Conservation (phyloP, 2,797 vertebrate species). For the Sternarchorhynchus goeldii region DNA sequence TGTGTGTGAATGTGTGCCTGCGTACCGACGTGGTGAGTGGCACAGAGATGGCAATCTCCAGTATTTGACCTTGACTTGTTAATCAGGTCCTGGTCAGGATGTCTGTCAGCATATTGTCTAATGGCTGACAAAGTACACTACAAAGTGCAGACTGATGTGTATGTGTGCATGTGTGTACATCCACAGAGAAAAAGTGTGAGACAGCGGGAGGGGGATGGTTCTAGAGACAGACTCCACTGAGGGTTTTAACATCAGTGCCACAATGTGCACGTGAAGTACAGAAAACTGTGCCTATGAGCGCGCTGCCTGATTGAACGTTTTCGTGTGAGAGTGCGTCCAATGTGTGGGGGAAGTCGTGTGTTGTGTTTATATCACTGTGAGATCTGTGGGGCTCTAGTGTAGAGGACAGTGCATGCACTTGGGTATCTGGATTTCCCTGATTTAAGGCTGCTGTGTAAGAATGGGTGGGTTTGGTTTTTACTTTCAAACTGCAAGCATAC, state of each 20-base stretch:
- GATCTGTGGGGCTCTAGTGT: background rate
- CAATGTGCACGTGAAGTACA: too few relatives aligned
- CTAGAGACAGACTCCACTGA: too few relatives aligned
- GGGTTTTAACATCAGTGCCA: too few relatives aligned
- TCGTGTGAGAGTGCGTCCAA: background rate
- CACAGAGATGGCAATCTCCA: conserved; percentile 45
- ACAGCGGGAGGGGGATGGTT: background rate
- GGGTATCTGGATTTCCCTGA: background rate
- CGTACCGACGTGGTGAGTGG: conserved; percentile 11
- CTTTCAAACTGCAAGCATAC: background rate
- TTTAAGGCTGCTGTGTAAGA: conserved; percentile 2
- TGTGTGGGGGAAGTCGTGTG: background rate
- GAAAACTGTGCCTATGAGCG: too few relatives aligned
- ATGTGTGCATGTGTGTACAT: conserved; percentile 28
- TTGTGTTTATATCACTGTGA: background rate
- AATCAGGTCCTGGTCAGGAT: conserved; percentile 44
- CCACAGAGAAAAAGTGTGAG: background rate
- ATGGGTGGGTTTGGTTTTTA: background rate
- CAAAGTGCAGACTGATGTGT: conserved; percentile 27
- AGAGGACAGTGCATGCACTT: background rate
- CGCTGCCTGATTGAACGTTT: too few relatives aligned
- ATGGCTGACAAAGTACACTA: conserved; percentile 40
- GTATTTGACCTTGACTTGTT: conserved; percentile 52
- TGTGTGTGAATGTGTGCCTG: background rate
- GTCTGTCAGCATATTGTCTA: conserved; percentile 49